Conservation (phyloP, 2,888 invertebrate species). For the Xestobium rufovillosum region DNA sequence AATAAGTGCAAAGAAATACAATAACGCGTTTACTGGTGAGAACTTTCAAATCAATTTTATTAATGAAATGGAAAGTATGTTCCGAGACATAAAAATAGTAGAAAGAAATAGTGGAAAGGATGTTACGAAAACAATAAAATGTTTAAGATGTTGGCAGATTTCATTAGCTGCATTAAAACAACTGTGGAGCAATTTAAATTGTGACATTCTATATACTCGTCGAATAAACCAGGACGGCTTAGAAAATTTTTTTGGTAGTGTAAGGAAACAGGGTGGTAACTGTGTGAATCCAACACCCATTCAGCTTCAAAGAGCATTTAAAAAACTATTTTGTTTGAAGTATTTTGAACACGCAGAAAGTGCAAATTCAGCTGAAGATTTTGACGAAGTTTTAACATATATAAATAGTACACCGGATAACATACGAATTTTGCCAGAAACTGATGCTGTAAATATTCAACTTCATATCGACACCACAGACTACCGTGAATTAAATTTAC, state of each 20-base stretch:
- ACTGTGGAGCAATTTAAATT: constrained; percentile 1
- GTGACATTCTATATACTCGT: constrained; percentile 7
- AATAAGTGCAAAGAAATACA: too few relatives aligned
- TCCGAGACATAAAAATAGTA: constrained; percentile 6
- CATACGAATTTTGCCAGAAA: too few relatives aligned
- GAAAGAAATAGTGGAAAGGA: constrained; percentile 7
- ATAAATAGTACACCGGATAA: too few relatives aligned
- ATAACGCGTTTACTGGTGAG: constrained; percentile 9
- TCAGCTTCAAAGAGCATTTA: constrained; percentile 11
- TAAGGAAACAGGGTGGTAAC: constrained; percentile 7
- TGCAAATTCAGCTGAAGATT: too few relatives aligned
- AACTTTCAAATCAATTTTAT: constrained; percentile 9
- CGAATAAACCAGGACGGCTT: constrained; percentile 12
- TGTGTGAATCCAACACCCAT: constrained; percentile 9
- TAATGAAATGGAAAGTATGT: constrained; percentile 7
- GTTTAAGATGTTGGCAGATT: too few relatives aligned
- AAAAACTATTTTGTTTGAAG: constrained; percentile 9
- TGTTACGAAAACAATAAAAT: constrained; percentile 9
- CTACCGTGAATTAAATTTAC: too few relatives aligned
- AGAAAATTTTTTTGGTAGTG: constrained; percentile 8
- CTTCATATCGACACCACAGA: too few relatives aligned
- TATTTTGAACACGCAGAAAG: too few relatives aligned
- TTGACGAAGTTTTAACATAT: too few relatives aligned
- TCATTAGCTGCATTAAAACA: constrained; percentile 5
- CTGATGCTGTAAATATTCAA: too few relatives aligned